Evolutionary conservation across 2,113 vertebrate species (phyloP), one percentile per base, ranked within the genome.

Genomic region (Lutjanus erythropterus): DNA sequence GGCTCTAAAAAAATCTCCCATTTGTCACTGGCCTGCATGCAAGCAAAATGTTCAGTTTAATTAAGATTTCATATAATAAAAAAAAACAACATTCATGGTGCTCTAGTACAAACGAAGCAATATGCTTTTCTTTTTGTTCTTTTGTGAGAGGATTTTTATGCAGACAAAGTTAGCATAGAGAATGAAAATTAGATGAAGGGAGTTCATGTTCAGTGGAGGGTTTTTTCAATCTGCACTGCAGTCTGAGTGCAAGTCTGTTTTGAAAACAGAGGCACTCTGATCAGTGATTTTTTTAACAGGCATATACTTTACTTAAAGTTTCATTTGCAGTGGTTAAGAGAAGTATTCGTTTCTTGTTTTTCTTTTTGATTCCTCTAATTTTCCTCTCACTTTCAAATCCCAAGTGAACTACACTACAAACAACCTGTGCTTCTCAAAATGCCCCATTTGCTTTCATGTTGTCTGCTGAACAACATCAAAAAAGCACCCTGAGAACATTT

Each of bases 181-280:
- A 69, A 78, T 71, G 25, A 71, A 71, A 76, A 86, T 72, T 73
- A n/a, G 31, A 71, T 77, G 39, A 60, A 67, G 49, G 14, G 23
- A 80, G 68, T 80, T 89, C 25, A 69, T 75, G 53, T 79, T 82
- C 23, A 18, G 33, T 70, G 39, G 35, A 86, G 65, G 52, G 59
- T 52, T 33, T 67, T 77, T 52, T 79, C 66, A 53, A 59, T 62
- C 52, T 77, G 47, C n/a, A 47, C 44, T 60, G 41, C 49, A 41
- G 42, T 68, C 60, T 75, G n/a, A 56, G 47, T 33, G 33, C 49
- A 64, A 42, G 50, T 55, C 10, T 33, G 50, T 50, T 84, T 66
- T 85, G 12, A 53, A 79, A 70, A 27, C 47, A 50, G 18, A 59
- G 42, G 37, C 27, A 68, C 66, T 50, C n/a, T 69, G 72, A 81